phyloP scores from a whole-genome alignment of 2,797 vertebrate species.

The Ceyx erithaca region DNA sequence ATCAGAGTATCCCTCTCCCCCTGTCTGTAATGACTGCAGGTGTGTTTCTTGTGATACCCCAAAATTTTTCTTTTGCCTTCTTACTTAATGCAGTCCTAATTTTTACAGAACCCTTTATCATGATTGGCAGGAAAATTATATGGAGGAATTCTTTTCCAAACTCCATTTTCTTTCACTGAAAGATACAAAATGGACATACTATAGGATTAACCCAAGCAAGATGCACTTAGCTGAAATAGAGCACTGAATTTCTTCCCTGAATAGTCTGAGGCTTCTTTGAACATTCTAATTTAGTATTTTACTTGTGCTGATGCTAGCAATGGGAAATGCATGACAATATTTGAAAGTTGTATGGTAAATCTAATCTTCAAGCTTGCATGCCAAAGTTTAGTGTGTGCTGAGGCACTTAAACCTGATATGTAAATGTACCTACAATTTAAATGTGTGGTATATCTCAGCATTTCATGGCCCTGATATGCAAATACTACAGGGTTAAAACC shows the following conservation, averaged over 20 bases:
- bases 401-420: neutral
- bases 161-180: neutral
- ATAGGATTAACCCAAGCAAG: constrained; percentile 2
- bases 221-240: neutral
- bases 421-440: neutral
- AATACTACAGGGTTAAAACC: neutral
- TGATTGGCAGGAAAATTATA: neutral
- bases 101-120: neutral
- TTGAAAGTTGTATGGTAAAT: neutral
- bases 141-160: neutral
- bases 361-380: constrained; percentile 18
- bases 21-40: neutral
- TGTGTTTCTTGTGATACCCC: neutral
- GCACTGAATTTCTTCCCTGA: neutral
- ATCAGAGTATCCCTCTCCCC: neutral
- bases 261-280: neutral
- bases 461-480: neutral
- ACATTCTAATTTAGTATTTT: neutral
- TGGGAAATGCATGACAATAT: neutral
- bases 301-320: neutral
- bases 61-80: neutral
- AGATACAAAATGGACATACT: neutral
- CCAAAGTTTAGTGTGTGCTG: neutral
- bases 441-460: neutral
- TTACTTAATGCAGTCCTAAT: neutral